Percentiles rank a stretch among this genome's conserved stretches.
Evolutionary conservation across 2,888 invertebrate genomes (phyloP).

Genomic region (Kuschelorhynchus macadamiae): DNA sequence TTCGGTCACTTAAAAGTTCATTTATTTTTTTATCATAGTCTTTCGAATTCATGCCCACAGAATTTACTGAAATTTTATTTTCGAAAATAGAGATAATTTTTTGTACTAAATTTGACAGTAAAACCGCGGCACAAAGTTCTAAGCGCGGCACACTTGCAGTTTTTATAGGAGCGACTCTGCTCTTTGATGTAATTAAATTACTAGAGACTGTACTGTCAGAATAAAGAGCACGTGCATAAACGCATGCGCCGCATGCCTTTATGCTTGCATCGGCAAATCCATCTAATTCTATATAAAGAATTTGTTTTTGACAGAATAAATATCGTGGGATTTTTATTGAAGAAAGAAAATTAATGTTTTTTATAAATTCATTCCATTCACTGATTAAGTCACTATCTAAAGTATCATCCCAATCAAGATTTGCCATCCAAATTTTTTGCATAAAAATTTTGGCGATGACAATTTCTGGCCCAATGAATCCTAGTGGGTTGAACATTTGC

Average conservation of each 20-base stretch:
- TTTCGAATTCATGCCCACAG: too few relatives aligned
- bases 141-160: conserved; percentile 35
- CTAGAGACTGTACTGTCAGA: conserved; percentile 5
- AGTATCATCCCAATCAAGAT: not conserved
- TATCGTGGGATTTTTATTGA: conserved; percentile 38
- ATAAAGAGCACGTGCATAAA: conserved; percentile 34
- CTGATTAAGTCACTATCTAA: too few relatives aligned
- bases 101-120: conserved; percentile 27
- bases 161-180: conserved; percentile 53
- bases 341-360: too few relatives aligned
- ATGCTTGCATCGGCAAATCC: conserved; percentile 50
- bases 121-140: conserved; percentile 34
- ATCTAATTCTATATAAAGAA: conserved; percentile 24
- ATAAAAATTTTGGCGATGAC: not conserved
- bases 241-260: conserved; percentile 42
- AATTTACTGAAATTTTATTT: not conserved
- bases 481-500: not conserved
- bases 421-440: not conserved
- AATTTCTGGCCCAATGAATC: not conserved
- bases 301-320: conserved; percentile 12
- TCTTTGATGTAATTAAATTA: conserved; percentile 55
- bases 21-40: too few relatives aligned
- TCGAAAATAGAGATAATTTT: conserved; percentile 5
- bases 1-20: too few relatives aligned
- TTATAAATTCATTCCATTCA: too few relatives aligned